Evolutionary conservation across 2,888 invertebrate genomes (phyloP).

Genomic region (Chelonus formosanus): DNA sequence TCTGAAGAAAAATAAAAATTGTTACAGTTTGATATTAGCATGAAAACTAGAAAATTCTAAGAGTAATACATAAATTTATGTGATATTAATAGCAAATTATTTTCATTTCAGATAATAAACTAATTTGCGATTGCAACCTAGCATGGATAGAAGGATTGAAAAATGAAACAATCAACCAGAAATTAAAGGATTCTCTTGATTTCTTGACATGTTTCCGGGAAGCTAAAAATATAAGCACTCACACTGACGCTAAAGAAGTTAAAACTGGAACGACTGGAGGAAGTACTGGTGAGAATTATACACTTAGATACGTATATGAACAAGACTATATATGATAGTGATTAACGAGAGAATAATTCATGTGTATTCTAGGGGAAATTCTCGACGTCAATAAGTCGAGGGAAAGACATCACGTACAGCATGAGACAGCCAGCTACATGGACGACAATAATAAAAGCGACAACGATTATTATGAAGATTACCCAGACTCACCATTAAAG

Average conservation of each 20-base stretch:
- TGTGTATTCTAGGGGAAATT: conserved; percentile 48
- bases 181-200: conserved; percentile 75
- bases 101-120: conserved; percentile 75
- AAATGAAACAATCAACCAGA: conserved; percentile 78
- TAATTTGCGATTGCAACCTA: conserved; percentile 84
- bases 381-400: conserved; percentile 43
- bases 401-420: conserved; percentile 12
- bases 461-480: conserved; percentile 43
- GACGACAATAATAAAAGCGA: conserved; percentile 48
- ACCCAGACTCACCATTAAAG: conserved; percentile 40
- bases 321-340: not conserved
- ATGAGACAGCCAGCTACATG: conserved; percentile 41
- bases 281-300: conserved; percentile 22
- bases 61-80: not conserved
- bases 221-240: conserved; percentile 53
- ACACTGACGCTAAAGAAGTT: conserved; percentile 44
- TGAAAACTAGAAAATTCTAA: too few relatives aligned
- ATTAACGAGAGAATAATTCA: conserved; percentile 28
- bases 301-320: not conserved
- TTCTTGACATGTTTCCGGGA: conserved; percentile 77
- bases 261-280: conserved; percentile 48
- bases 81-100: conserved; percentile 1
- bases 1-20: too few relatives aligned
- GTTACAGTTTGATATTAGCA: too few relatives aligned
- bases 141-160: conserved; percentile 81